Conservation (phyloP, 2,797 vertebrate species). For the Tarsius wallacei region DNA sequence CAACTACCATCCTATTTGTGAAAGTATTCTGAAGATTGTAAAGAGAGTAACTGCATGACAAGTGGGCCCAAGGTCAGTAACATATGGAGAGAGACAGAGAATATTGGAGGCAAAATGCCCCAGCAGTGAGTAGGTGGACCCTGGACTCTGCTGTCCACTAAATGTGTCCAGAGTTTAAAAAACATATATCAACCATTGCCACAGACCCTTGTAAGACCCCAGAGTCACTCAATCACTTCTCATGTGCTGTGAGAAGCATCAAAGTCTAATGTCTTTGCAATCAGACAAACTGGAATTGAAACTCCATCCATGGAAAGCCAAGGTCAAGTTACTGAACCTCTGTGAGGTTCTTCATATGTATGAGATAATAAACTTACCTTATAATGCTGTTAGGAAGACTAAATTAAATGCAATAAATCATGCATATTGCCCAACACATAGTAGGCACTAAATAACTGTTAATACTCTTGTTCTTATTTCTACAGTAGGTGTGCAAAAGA, state of each 20-base stretch:
- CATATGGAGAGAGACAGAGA: background rate
- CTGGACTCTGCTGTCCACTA: background rate
- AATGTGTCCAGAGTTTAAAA: background rate
- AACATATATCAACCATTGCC: background rate
- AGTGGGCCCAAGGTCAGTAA: background rate
- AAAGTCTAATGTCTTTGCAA: background rate
- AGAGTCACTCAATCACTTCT: background rate
- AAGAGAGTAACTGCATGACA: background rate
- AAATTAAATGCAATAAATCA: background rate
- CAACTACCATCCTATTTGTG: background rate
- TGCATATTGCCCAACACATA: background rate
- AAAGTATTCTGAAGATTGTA: background rate
- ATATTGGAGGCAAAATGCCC: background rate
- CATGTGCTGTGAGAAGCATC: background rate
- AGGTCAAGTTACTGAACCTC: background rate
- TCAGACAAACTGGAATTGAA: slow-evolving; percentile 15
- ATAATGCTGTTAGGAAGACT: background rate
- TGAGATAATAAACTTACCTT: background rate
- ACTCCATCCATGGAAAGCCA: background rate
- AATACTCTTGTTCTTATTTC: background rate
- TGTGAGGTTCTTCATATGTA: background rate
- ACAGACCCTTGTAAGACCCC: background rate
- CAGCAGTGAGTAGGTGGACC: background rate
- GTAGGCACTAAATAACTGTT: background rate
- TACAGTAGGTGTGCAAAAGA: background rate